Evolutionary conservation across 2,888 invertebrate species (phyloP), one percentile per base, ranked within the genome.

Genomic region (Therioaphis trifolii): DNA sequence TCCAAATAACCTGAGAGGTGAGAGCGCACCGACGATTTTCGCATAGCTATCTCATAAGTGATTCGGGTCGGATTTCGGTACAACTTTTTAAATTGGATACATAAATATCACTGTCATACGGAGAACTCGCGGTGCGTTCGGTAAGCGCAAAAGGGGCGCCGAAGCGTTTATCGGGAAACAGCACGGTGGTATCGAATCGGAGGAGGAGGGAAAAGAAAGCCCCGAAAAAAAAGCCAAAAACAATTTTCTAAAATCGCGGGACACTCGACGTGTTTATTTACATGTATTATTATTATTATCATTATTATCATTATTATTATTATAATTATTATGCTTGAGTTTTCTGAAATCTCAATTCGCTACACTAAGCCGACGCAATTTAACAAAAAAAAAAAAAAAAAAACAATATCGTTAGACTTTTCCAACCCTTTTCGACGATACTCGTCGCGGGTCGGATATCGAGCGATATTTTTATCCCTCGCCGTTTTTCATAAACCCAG

Each of bases 31-130:
- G 21, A 21, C 52, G 12, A n/a, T 15, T 68, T 68, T 66, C 9
- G 18, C 40, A n/a, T n/a, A n/a, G n/a, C n/a, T n/a, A 27, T 78
- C 78, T 40, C 24, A 68, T 78, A 78, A 78, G 78, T 78, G 68
- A 78, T 55, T 78, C n/a, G 52, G 52, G n/a, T 68, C 18, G 52
- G 68, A 78, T 78, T 68, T 24, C 18, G 4, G 49, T 24, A 49
- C 15, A 11, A 27, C 15, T 55, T 21, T 29, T 68, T 68, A 55
- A 68, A 78, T 78, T 27, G 27, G 18, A 68, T 35, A 66, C 29
- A 21, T 49, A 49, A 66, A 77, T 66, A 77, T 77, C 35, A 35
- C 24, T 4, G 43, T 12, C 27, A n/a, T 9, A 27, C 21, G 35
- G 15, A 27, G 27, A 12, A 61, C 27, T n/a, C 9, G 7, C 29